A percentile compares a stretch with the other conserved stretches of the same genome.
phyloP scores from a whole-genome alignment of 1,140 invertebrate genomes.

The Temnothorax nylanderi region DNA sequence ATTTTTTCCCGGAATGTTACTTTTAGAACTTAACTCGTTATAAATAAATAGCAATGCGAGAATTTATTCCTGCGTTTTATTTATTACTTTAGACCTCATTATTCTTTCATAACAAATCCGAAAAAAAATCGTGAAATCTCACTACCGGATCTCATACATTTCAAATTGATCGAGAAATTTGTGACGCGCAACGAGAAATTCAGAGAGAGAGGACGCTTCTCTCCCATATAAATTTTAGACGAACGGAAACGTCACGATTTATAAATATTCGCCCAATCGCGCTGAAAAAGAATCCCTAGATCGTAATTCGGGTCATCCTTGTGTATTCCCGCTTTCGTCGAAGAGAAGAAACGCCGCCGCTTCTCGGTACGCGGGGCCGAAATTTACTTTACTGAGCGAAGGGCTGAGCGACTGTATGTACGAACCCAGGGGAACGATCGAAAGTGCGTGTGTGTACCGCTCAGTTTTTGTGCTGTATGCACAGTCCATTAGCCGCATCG shows the following conservation, averaged over 20 bases:
- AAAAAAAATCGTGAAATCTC: not conserved
- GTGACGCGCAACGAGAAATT: not conserved
- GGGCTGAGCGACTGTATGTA: slow-evolving; percentile 13
- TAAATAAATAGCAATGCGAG: not conserved
- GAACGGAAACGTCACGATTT: not conserved
- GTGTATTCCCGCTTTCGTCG: not conserved
- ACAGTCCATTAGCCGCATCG: slow-evolving; percentile 42
- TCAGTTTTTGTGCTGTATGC: slow-evolving; percentile 45
- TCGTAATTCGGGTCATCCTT: not conserved
- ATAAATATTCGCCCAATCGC: not conserved
- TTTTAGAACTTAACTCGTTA: not conserved
- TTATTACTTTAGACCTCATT: not conserved
- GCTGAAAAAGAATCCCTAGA: not conserved
- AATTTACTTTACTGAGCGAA: slow-evolving; percentile 43
- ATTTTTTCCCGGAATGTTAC: not conserved
- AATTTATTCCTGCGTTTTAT: not conserved
- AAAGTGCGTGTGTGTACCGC: not conserved
- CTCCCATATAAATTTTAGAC: not conserved
- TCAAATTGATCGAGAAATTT: not conserved
- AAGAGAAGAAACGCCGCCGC: not conserved
- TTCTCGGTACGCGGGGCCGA: slow-evolving; percentile 31
- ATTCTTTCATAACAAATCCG: not conserved
- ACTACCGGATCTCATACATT: not conserved
- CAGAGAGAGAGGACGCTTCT: not conserved
- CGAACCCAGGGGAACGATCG: not conserved